phyloP scores from a whole-genome alignment of 2,113 vertebrate species.

The Oryzias melastigma region DNA sequence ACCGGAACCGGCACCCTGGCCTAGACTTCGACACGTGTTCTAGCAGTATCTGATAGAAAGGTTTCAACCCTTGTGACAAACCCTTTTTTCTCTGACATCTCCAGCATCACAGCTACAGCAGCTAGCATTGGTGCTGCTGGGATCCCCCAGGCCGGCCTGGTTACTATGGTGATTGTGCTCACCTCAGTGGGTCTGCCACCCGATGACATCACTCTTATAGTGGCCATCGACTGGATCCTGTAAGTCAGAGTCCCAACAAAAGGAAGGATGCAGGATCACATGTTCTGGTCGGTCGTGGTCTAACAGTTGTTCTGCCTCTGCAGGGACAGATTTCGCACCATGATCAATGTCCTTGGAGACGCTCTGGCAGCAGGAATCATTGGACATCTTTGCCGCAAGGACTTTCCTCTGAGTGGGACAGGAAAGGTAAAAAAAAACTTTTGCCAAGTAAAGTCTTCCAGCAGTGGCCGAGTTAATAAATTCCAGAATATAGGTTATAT shows the following conservation, averaged over 20 bases:
- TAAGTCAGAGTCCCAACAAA: conserved; percentile 56
- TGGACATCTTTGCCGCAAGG: conserved; percentile 80
- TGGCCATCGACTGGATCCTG: conserved; percentile 89
- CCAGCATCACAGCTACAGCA: conserved; percentile 80
- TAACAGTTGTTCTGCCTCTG: background rate
- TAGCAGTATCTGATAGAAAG: background rate
- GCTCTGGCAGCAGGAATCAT: conserved; percentile 87
- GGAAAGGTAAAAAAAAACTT: conserved; percentile 62
- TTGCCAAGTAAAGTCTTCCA: background rate
- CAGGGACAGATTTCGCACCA: conserved; percentile 84
- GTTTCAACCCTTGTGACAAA: background rate
- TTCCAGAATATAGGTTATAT: too few species aligned
- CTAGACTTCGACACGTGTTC: too few species aligned
- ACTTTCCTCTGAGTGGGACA: conserved; percentile 70
- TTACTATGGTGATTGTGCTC: conserved; percentile 90
- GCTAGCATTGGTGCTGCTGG: conserved; percentile 82
- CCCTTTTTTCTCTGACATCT: background rate
- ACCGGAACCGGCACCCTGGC: too few species aligned
- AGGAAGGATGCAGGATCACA: background rate
- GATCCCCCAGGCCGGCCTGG: conserved; percentile 86
- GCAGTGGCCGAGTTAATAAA: too few species aligned
- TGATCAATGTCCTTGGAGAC: conserved; percentile 86
- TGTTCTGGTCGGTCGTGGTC: background rate
- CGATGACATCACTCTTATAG: conserved; percentile 86
- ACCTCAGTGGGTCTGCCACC: conserved; percentile 87